Percentiles rank a stretch among this genome's conserved stretches.
phyloP scores from a whole-genome alignment of 2,113 vertebrate genomes.

The Rhizomys pruinosus region DNA sequence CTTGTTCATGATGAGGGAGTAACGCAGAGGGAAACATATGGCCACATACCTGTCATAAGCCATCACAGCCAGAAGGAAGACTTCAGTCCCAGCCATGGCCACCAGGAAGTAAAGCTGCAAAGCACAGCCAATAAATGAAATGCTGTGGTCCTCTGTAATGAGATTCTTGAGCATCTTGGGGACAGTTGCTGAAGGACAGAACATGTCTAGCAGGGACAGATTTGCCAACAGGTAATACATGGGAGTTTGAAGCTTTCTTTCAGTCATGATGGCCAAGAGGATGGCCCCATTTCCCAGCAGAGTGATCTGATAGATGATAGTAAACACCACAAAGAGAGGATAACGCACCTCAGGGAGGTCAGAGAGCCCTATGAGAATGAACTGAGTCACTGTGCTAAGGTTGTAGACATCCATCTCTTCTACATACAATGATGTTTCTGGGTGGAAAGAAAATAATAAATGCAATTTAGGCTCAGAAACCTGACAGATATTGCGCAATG shows the following conservation, averaged over 20 bases:
- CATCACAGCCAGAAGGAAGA: conserved; percentile 66
- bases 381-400: not conserved
- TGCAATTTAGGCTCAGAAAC: not conserved
- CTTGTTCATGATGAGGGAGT: conserved; percentile 57
- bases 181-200: conserved; percentile 32
- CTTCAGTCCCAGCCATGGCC: not conserved
- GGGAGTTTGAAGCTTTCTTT: conserved; percentile 53
- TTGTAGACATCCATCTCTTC: not conserved
- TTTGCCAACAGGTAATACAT: conserved; percentile 27
- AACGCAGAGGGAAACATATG: conserved; percentile 59
- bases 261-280: conserved; percentile 65
- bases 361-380: conserved; percentile 54
- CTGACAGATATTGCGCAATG: not conserved
- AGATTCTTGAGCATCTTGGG: conserved; percentile 65
- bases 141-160: conserved; percentile 14
- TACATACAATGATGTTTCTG: not conserved
- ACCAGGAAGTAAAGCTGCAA: conserved; percentile 63
- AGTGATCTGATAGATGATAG: conserved; percentile 74
- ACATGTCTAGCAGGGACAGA: conserved; percentile 60
- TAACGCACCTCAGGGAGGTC: conserved; percentile 7
- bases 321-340: conserved; percentile 33
- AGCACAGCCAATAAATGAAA: conserved; percentile 59
- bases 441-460: not conserved
- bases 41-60: conserved; percentile 73
- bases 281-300: conserved; percentile 79